Evolutionary conservation across 2,797 vertebrate genomes (phyloP), one percentile per base, ranked within the genome.

Genomic region (Lophius americanus): DNA sequence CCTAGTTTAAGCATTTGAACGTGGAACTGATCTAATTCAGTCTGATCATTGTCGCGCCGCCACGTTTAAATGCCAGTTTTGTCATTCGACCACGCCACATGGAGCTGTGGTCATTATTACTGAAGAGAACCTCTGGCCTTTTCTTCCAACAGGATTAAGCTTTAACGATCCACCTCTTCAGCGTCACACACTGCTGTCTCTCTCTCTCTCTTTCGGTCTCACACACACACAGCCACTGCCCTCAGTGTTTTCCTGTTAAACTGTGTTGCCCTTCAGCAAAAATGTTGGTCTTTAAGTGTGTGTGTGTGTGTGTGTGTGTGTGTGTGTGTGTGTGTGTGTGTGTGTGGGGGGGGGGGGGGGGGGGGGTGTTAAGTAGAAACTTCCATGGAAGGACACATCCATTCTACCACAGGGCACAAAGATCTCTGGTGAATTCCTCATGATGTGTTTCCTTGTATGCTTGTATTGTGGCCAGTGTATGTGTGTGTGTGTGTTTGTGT

Each of bases 41-140:
- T 13, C 55, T 0, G 35, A 12, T 76, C 37, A 4, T 43, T 79
- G 70, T 75, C 51, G 55, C 51, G 68, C 54, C 73, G 79, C 64
- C 70, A 56, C 12, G 10, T 78, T 69, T 75, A 84, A 89, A 79
- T 76, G 79, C 51, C 84, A 71, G n/a, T 36, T 81, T 85, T 83
- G 73, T 87, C 70, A 70, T 64, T 78, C 65, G 63, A 53, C 6
- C 36, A 76, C 13, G 67, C 68, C 62, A 73, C 68, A 41, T 47
- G 33, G 64, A 46, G 42, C 55, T 47, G 36, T 9, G 60, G 65
- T 52, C 62, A 75, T 82, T 70, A 70, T 60, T 84, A 84, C 83
- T 79, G 86, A 23, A 75, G 43, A 33, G 48, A 81, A 67, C 66
- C 9, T 64, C 56, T 0, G 59, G 63, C 75, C 70, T 67, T 73